These are phyloP conservation scores for Prenolepis imparis DNA, from an alignment of 2,888 invertebrate genomes.

Conservation along the genomic window DNA sequence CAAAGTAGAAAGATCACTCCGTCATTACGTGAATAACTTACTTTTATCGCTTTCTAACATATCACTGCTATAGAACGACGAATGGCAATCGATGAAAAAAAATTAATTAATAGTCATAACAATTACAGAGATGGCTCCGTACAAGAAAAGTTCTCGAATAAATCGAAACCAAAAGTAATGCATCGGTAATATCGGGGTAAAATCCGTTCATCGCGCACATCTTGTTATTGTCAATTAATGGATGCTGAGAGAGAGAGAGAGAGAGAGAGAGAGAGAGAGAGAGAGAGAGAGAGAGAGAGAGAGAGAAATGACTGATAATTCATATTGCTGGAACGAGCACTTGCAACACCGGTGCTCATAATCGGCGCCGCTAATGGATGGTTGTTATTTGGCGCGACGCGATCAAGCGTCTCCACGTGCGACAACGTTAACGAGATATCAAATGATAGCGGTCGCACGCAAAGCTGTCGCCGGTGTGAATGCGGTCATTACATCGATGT, in stretches of 20 bases:
- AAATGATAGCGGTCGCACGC: slow-evolving; percentile 60
- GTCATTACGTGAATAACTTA: slow-evolving; percentile 12
- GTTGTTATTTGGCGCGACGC: slow-evolving; percentile 64
- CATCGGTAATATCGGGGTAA: slow-evolving; percentile 5
- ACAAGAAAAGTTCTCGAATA: neutral
- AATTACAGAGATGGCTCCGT: neutral
- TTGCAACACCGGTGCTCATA: slow-evolving; percentile 39
- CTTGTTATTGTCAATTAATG: slow-evolving; percentile 72
- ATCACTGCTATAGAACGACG: neutral
- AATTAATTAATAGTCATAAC: slow-evolving; percentile 19
- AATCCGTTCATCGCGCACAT: slow-evolving; percentile 56
- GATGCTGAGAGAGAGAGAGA: neutral
- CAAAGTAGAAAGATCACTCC: neutral
- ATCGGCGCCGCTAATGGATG: slow-evolving; percentile 67
- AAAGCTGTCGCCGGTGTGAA: slow-evolving; percentile 55
- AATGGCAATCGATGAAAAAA: neutral
- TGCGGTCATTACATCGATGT: slow-evolving; percentile 6
- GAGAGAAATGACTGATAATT: slow-evolving; percentile 67
- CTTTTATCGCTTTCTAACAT: neutral
- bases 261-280: too few species aligned
- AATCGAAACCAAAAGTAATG: slow-evolving; percentile 38
- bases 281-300: too few species aligned
- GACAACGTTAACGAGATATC: slow-evolving; percentile 67
- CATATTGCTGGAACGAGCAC: slow-evolving; percentile 52
- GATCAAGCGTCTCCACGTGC: slow-evolving; percentile 59